A percentile compares a stretch with the other conserved stretches of the same genome.
Conservation (phyloP, 1,140 invertebrate species). For the Halesus radiatus region DNA sequence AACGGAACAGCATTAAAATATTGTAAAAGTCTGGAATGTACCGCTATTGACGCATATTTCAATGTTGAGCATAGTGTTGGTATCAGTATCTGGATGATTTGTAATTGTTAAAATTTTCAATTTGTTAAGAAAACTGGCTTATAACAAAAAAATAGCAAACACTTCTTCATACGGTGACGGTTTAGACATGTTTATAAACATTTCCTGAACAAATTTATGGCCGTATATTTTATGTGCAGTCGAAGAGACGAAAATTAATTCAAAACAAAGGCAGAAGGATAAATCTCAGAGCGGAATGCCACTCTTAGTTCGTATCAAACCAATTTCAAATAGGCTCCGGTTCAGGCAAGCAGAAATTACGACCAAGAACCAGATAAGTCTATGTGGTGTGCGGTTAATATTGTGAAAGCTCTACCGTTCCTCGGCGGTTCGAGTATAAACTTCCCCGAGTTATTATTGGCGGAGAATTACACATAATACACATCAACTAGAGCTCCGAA, state of each 20-base stretch:
- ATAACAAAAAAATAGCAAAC: no score
- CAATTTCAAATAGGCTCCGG: conserved; percentile 28
- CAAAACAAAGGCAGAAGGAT: not conserved
- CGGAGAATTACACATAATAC: not conserved
- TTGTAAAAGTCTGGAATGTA: no score
- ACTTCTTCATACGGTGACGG: no score
- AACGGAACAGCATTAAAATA: no score
- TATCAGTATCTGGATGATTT: no score
- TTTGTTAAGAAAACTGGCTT: no score
- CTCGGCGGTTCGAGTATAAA: not conserved
- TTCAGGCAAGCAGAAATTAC: conserved; percentile 24
- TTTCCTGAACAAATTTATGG: no score
- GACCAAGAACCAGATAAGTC: conserved; percentile 13
- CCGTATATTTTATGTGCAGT: no score
- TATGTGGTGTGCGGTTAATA: conserved; percentile 21
- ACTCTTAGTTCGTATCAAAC: conserved; percentile 18
- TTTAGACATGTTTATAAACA: no score
- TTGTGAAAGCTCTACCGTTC: not conserved
- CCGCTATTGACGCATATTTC: no score
- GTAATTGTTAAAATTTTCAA: no score
- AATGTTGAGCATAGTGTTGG: no score
- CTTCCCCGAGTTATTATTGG: conserved; percentile 9
- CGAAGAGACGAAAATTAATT: not conserved
- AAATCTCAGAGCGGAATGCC: not conserved
- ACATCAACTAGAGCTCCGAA: not conserved